Evolutionary conservation across 2,797 vertebrate genomes (phyloP).

Genomic region (Varecia variegata): DNA sequence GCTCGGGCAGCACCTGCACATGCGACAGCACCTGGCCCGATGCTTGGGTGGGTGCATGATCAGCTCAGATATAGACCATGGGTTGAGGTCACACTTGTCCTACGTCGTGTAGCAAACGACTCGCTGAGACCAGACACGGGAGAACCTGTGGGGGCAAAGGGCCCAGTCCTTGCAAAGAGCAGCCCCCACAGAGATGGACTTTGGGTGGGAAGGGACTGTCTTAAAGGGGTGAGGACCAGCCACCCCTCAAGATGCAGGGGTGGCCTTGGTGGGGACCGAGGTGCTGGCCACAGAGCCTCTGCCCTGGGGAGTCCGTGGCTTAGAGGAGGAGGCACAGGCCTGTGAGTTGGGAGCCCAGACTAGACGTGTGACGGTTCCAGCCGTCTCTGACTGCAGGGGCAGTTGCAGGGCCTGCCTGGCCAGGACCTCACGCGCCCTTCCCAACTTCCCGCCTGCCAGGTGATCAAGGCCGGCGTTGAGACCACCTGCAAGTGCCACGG

Average conservation of each 20-base stretch:
- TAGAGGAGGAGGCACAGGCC: neutral
- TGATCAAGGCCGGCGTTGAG: constrained; percentile 97
- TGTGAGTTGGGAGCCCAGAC: neutral
- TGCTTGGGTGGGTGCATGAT: neutral
- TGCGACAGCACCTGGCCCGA: rapidly evolving
- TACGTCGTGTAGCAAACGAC: neutral
- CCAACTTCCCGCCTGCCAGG: constrained; percentile 82
- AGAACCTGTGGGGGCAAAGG: neutral
- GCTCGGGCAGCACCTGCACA: rapidly evolving
- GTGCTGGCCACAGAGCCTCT: neutral
- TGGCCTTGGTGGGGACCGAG: neutral
- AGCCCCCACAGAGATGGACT: neutral
- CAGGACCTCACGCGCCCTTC: neutral
- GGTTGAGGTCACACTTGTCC: neutral
- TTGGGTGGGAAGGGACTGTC: neutral
- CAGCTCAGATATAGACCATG: neutral
- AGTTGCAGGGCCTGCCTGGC: neutral
- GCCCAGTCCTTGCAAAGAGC: neutral
- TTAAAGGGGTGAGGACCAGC: neutral
- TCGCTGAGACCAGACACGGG: neutral
- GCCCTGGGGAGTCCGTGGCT: neutral
- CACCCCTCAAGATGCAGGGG: neutral
- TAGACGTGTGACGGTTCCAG: neutral
- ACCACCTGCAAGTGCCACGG: constrained; percentile 99
- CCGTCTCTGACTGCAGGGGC: neutral